phyloP scores from a whole-genome alignment of 2,113 vertebrate genomes.

The Lynx canadensis region DNA sequence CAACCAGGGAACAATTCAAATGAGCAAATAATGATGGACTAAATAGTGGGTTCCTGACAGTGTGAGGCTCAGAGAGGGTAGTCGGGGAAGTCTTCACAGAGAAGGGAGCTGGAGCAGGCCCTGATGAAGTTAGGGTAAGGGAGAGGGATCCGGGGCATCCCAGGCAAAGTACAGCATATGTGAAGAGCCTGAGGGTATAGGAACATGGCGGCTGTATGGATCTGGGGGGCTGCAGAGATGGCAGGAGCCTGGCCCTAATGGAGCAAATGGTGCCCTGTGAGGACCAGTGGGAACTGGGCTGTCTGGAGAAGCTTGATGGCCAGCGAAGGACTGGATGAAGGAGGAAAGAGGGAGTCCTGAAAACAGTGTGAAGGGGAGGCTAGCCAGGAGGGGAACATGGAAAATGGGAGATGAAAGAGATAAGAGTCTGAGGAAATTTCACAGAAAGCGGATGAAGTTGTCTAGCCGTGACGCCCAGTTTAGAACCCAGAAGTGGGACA shows the following conservation, averaged over 20 bases:
- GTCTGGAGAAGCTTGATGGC: neutral
- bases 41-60: too few species aligned
- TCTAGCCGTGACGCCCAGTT: rapidly evolving
- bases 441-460: neutral
- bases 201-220: neutral
- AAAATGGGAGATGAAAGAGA: neutral
- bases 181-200: neutral
- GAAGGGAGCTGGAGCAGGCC: neutral
- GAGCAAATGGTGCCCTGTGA: neutral
- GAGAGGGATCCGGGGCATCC: neutral
- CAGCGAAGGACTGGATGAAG: neutral
- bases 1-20: neutral
- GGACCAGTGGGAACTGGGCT: neutral
- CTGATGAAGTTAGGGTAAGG: neutral
- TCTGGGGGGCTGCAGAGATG: neutral
- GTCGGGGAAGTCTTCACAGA: neutral
- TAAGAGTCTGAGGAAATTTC: neutral
- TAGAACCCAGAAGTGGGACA: neutral
- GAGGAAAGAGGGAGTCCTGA: neutral
- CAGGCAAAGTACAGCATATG: neutral
- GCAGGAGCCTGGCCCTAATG: rapidly evolving
- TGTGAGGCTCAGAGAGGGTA: neutral
- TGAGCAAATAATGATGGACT: neutral
- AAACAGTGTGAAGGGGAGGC: neutral
- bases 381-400: rapidly evolving